Evolutionary conservation across 2,888 invertebrate species (phyloP), one percentile per base, ranked within the genome.

Genomic region (Oasisia sp.): DNA sequence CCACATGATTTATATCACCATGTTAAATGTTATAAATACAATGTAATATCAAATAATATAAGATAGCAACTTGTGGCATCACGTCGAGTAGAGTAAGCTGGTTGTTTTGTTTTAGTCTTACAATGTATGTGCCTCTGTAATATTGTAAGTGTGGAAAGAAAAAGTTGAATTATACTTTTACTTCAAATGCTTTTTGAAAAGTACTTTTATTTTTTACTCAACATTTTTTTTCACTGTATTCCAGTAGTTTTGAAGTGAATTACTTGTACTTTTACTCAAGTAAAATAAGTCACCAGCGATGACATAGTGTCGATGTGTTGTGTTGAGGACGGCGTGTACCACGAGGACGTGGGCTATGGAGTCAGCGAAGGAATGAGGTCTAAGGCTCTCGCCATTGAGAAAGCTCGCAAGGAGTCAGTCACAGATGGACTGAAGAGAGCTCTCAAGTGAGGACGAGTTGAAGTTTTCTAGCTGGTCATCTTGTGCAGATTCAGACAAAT

Each of bases 311-410:
- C n/a, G n/a, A 14, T 11, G 56, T 56, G 19, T 74, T 74, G n/a
- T n/a, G 90, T 91, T 19, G 90, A 96, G 96, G 96, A 96, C 95
- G 96, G 96, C 74, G 95, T 95, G 19, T 96, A 94, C 92, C 96
- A 96, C 94, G 96, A 96, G 94, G 96, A 96, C 93, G 95, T 96
- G 90, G 96, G 96, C 12, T 96, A 96, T 94, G 96, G 96, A n/a
- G 96, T 96, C 1, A 96, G 96, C 94, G 96, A 96, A 94, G 96
- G 96, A 27, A 96, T 96, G 96, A 95, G 95, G 92, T 96, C 96
- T 7, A 96, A 96, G 92, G 96, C 96, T 12, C 94, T 96, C 89
- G 95, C 96, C 7, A 94, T 96, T 38, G 96, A 96, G 93, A 96
- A 96, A 92, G 96, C 96, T 11, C 94, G 96, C 50, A 96, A 96